These are phyloP conservation scores for Stenurella melanura DNA, from an alignment of 2,888 invertebrate species.

Conservation along the genomic window DNA sequence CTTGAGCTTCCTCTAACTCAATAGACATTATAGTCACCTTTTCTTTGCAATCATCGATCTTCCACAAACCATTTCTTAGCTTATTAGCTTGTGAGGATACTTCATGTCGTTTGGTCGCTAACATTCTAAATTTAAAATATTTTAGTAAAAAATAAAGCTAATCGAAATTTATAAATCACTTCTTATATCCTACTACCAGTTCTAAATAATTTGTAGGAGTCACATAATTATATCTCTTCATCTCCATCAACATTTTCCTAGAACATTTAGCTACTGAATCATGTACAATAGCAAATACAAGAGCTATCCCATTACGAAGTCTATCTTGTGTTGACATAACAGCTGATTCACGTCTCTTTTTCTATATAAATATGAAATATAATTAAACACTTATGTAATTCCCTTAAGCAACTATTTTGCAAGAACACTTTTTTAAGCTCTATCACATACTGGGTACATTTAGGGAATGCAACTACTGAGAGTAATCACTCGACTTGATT, in stretches of 20 bases:
- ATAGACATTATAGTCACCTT: constrained; percentile 90
- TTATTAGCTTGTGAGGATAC: constrained; percentile 86
- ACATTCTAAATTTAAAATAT: constrained; percentile 75
- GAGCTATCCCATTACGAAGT: constrained; percentile 81
- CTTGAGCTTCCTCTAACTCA: constrained; percentile 86
- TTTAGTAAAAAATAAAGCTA: neutral
- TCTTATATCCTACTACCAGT: constrained; percentile 88
- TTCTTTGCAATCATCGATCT: constrained; percentile 89
- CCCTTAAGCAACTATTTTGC: no score
- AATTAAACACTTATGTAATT: no score
- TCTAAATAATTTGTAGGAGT: constrained; percentile 93
- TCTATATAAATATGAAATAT: constrained; percentile 56
- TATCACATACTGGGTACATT: no score
- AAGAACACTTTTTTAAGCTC: no score
- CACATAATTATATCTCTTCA: constrained; percentile 89
- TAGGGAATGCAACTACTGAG: no score
- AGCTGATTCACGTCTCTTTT: constrained; percentile 67
- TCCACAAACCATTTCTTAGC: constrained; percentile 86
- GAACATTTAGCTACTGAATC: constrained; percentile 86
- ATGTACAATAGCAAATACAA: constrained; percentile 88
- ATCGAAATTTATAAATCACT: constrained; percentile 71
- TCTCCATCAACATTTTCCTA: constrained; percentile 83
- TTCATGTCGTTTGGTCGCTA: constrained; percentile 82
- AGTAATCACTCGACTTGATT: no score
- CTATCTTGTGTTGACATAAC: constrained; percentile 75